Conservation (phyloP, 2,888 invertebrate species). For the Meliscaeva auricollis region DNA sequence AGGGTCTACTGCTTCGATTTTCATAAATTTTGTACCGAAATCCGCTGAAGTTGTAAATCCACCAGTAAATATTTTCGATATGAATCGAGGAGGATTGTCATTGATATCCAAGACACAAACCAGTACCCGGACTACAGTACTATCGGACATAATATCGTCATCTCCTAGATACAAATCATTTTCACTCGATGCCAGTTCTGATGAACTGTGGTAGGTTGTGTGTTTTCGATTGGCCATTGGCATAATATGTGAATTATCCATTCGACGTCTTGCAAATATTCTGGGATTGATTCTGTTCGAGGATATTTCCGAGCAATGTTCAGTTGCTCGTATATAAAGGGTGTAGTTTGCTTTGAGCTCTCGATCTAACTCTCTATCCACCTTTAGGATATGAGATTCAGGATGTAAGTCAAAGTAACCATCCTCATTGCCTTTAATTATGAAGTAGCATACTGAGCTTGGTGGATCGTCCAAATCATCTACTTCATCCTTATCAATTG, state of each 20-base stretch:
- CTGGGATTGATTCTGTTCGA: conserved; percentile 59
- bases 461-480: conserved; percentile 93
- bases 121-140: conserved; percentile 89
- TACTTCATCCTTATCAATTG: conserved; percentile 93
- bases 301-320: conserved; percentile 90
- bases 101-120: conserved; percentile 93
- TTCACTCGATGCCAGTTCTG: conserved; percentile 29
- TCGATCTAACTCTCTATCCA: conserved; percentile 88
- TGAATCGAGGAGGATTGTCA: conserved; percentile 95
- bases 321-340: conserved; percentile 91
- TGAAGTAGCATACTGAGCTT: conserved; percentile 95
- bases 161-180: conserved; percentile 30
- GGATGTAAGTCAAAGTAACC: conserved; percentile 90
- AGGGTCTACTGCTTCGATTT: conserved; percentile 91
- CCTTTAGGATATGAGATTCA: conserved; percentile 87
- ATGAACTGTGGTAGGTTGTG: conserved; percentile 78
- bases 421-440: conserved; percentile 93
- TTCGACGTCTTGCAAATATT: conserved; percentile 54
- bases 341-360: conserved; percentile 89
- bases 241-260: conserved; percentile 74
- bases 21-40: conserved; percentile 95
- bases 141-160: conserved; percentile 84
- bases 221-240: conserved; percentile 77
- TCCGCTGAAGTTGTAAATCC: conserved; percentile 97
- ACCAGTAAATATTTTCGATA: conserved; percentile 93